Percentiles rank a stretch among this genome's conserved stretches.
phyloP scores from a whole-genome alignment of 1,140 invertebrate species.

The Lordiphosa clarofinis region DNA sequence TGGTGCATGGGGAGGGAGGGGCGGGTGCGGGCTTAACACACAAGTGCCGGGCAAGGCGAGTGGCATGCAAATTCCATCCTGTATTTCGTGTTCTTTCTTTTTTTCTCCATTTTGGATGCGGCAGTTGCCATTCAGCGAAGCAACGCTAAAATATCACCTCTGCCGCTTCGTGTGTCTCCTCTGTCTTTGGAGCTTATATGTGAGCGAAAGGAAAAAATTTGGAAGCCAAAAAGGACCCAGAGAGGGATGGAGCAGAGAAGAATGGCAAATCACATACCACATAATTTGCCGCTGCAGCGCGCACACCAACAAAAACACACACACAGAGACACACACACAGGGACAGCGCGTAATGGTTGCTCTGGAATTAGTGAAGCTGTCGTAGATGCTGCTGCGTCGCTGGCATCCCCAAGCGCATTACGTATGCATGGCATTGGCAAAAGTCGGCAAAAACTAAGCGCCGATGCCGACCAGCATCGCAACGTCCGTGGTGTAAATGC shows the following conservation, averaged over 20 bases:
- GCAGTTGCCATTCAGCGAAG: slow-evolving; percentile 15
- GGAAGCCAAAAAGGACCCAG: slow-evolving; percentile 26
- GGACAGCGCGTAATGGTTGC: slow-evolving; percentile 34
- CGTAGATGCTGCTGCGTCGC: slow-evolving; percentile 25
- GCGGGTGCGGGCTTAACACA: slow-evolving; percentile 53
- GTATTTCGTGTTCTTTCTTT: slow-evolving; percentile 19
- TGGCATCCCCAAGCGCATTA: slow-evolving; percentile 67
- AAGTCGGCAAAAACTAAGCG: slow-evolving; percentile 14
- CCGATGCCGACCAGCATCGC: slow-evolving; percentile 34
- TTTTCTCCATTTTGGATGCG: slow-evolving; percentile 13
- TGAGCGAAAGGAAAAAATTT: slow-evolving; percentile 40
- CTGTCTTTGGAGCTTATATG: slow-evolving; percentile 26
- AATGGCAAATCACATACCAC: slow-evolving; percentile 73
- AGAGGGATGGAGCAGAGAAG: slow-evolving; percentile 22
- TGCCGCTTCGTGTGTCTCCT: slow-evolving; percentile 12
- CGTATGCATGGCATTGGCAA: slow-evolving; percentile 69
- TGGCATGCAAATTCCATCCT: slow-evolving; percentile 67
- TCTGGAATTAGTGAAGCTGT: slow-evolving; percentile 61
- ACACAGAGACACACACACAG: slow-evolving; percentile 12
- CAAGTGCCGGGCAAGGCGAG: slow-evolving; percentile 73
- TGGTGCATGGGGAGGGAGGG: slow-evolving; percentile 1
- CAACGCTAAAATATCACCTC: slow-evolving; percentile 55
- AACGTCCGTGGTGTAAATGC: slow-evolving; percentile 59
- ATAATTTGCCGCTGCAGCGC: slow-evolving; percentile 73
- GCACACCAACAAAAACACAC: slow-evolving; percentile 26